phyloP scores from a whole-genome alignment of 2,888 invertebrate species.

The Periphyllus acericola region DNA sequence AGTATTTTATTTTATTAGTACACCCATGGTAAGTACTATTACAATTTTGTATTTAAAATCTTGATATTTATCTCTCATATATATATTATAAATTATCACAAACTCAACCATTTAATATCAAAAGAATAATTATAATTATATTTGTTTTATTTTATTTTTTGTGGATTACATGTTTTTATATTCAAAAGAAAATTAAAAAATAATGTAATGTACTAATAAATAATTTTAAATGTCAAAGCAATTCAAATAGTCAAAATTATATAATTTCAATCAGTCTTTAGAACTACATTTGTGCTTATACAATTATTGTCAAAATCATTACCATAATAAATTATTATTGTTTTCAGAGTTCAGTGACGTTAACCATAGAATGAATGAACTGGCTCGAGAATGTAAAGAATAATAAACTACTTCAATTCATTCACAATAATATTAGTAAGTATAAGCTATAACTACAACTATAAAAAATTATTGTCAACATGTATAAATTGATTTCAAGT shows the following conservation, averaged over 20 bases:
- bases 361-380: conserved; percentile 41
- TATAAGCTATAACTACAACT: neutral
- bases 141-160: neutral
- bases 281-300: conserved; percentile 1
- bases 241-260: neutral
- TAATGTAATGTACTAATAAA: neutral
- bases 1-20: too few species aligned
- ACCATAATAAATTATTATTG: conserved; percentile 19
- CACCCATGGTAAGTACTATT: too few species aligned
- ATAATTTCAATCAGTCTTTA: conserved; percentile 36
- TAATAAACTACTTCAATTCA: conserved; percentile 26
- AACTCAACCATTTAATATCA: too few species aligned
- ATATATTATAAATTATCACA: too few species aligned
- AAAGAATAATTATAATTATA: neutral
- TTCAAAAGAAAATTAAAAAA: neutral
- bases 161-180: neutral
- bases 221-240: neutral
- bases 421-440: conserved; percentile 30
- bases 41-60: too few species aligned
- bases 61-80: too few species aligned
- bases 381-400: conserved; percentile 57
- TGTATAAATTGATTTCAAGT: conserved; percentile 9
- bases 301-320: conserved; percentile 35
- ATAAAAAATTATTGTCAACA: conserved; percentile 28
- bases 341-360: conserved; percentile 59